Conservation (phyloP, 2,113 vertebrate genomes). For the Lontra canadensis region DNA sequence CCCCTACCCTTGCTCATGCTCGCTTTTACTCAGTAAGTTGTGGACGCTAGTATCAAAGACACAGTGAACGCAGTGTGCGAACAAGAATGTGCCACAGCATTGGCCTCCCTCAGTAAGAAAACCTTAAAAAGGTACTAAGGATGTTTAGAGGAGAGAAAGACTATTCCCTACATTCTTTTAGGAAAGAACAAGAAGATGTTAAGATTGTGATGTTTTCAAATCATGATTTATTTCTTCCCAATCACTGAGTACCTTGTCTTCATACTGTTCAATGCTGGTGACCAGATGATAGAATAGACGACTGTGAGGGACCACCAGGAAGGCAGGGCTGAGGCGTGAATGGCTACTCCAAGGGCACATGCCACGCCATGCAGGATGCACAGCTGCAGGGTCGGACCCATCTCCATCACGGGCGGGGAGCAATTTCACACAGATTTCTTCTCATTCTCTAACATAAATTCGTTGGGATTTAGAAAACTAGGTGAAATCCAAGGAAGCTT, state of each 20-base stretch:
- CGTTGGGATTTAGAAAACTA: background rate
- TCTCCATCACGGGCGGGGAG: background rate
- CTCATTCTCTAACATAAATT: background rate
- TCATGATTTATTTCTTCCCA: background rate
- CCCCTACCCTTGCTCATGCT: background rate
- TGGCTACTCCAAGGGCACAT: background rate
- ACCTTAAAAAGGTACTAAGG: background rate
- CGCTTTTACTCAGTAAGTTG: no score
- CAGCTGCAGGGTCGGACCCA: background rate
- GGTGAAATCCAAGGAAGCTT: background rate
- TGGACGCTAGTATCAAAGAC: background rate
- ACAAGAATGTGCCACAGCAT: background rate
- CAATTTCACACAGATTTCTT: background rate
- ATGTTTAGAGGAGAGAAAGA: background rate
- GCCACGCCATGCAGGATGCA: rapidly evolving
- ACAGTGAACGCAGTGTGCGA: background rate
- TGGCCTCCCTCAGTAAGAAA: background rate
- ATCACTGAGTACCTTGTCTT: background rate
- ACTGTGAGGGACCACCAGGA: background rate
- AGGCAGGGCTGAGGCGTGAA: background rate
- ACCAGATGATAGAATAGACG: rapidly evolving
- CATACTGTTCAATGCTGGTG: background rate
- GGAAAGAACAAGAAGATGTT: background rate
- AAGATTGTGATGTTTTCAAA: background rate
- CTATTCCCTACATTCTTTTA: background rate